A percentile compares a stretch with the other conserved stretches of the same genome.
Conservation (phyloP, 2,113 vertebrate genomes). For the Laticauda laticaudata region DNA sequence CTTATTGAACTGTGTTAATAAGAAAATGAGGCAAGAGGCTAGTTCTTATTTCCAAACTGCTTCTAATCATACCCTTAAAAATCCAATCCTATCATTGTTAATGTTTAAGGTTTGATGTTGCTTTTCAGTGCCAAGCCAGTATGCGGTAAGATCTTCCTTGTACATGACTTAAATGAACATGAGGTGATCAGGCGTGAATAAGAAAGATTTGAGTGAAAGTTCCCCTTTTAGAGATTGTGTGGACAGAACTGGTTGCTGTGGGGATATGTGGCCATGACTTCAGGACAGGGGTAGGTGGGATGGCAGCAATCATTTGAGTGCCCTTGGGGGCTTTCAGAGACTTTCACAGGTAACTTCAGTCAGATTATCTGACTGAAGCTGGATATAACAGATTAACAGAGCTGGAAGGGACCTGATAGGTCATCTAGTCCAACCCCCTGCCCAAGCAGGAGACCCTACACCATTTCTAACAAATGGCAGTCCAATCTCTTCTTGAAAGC, state of each 20-base stretch:
- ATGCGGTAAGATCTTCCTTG: not conserved
- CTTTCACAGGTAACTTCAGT: not conserved
- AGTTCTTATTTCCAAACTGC: not conserved
- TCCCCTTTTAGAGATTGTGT: not conserved
- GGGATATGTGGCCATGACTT: not conserved
- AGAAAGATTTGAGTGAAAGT: not conserved
- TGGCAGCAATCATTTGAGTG: not conserved
- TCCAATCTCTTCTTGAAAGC: too few species aligned
- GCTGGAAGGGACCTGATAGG: too few species aligned
- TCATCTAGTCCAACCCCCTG: too few species aligned
- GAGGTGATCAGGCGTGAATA: not conserved
- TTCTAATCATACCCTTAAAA: not conserved
- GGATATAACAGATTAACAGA: too few species aligned
- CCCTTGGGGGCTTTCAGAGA: not conserved
- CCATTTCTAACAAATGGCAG: too few species aligned
- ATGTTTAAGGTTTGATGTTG: not conserved
- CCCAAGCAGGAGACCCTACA: too few species aligned
- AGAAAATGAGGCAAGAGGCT: not conserved
- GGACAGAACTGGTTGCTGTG: not conserved
- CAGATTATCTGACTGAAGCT: not conserved
- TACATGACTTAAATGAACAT: not conserved
- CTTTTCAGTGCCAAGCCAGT: not conserved
- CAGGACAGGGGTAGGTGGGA: not conserved
- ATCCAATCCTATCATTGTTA: not conserved
- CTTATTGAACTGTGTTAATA: not conserved